These are phyloP conservation scores for Strix occidentalis DNA, from an alignment of 2,797 vertebrate genomes.

Conservation along the genomic window DNA sequence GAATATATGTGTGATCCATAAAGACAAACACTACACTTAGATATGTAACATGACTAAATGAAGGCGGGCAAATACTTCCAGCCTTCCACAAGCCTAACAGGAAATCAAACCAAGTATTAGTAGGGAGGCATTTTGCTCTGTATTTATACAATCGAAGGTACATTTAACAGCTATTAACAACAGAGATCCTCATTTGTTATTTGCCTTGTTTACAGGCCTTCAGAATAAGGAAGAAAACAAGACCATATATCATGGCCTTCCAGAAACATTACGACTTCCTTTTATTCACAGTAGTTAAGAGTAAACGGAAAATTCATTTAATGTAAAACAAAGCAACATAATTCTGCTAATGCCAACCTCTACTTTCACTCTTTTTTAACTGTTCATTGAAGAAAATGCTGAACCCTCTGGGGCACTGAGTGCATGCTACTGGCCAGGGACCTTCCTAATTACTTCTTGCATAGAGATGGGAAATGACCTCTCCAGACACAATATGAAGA, in stretches of 20 bases:
- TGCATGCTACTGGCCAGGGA: neutral
- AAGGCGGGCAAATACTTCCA: neutral
- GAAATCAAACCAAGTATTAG: neutral
- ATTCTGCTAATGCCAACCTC: conserved; percentile 9
- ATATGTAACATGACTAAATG: neutral
- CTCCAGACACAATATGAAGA: neutral
- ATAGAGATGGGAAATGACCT: neutral
- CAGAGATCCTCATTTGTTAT: neutral
- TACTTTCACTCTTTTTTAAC: conserved; percentile 35
- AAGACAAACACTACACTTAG: neutral
- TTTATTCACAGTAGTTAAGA: conserved; percentile 24
- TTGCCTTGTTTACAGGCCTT: neutral
- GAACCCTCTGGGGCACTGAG: neutral
- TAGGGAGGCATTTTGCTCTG: neutral
- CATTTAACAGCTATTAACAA: neutral
- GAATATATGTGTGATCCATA: neutral
- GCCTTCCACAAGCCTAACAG: neutral
- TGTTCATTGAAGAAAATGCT: conserved; percentile 46
- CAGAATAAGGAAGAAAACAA: conserved; percentile 36
- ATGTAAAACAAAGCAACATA: conserved; percentile 6
- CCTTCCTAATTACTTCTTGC: neutral
- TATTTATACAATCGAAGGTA: neutral
- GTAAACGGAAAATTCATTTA: conserved; percentile 23
- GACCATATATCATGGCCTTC: conserved; percentile 19
- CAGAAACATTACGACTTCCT: conserved; percentile 48